phyloP scores from a whole-genome alignment of 2,113 vertebrate species.

The Spilogale gracilis region DNA sequence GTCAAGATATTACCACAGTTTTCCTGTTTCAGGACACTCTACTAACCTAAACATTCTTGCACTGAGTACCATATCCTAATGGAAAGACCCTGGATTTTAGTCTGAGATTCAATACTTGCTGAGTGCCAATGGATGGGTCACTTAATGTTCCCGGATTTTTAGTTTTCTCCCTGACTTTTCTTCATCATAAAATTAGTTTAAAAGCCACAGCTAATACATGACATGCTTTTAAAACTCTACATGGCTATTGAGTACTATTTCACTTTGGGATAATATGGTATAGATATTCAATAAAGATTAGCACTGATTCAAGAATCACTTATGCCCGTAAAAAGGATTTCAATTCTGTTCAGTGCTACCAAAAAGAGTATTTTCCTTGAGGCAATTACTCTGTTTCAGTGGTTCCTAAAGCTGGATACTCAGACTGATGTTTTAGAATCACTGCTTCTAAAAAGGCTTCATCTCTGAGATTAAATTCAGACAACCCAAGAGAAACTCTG shows the following conservation, averaged over 20 bases:
- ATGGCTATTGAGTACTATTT: constrained; percentile 25
- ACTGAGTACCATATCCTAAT: background rate
- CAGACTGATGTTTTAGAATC: constrained; percentile 4
- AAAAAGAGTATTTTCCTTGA: background rate
- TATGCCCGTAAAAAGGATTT: background rate
- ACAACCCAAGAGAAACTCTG: constrained; percentile 11
- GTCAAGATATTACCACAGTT: background rate
- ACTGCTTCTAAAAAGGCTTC: background rate
- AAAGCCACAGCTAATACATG: background rate
- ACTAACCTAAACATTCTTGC: background rate
- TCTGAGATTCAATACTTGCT: background rate
- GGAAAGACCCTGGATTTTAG: background rate
- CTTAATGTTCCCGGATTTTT: background rate
- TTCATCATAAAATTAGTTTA: constrained; percentile 49
- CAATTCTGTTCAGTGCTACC: background rate
- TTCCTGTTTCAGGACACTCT: background rate
- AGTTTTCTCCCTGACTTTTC: constrained; percentile 1
- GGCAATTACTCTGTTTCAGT: background rate
- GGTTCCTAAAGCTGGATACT: background rate
- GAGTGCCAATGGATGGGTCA: background rate
- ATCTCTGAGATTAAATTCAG: constrained; percentile 25
- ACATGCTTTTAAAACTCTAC: background rate
- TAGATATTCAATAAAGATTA: background rate
- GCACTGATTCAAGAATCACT: constrained; percentile 7
- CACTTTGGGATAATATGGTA: background rate